Evolutionary conservation across 2,888 invertebrate species (phyloP), one percentile per base, ranked within the genome.

Genomic region (Cantharis flavilabris): DNA sequence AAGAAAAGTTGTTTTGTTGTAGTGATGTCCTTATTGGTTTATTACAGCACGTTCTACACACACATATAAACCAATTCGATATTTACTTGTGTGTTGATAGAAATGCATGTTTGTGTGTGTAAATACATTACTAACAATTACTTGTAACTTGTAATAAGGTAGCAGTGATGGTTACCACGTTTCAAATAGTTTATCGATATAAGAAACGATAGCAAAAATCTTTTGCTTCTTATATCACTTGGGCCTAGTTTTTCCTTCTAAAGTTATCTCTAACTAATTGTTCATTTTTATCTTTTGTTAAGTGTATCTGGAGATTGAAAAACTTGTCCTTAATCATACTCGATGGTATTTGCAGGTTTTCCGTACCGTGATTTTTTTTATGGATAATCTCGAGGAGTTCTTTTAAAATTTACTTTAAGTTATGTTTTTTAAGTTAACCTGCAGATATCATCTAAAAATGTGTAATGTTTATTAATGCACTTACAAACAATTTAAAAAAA

Each of bases 1-100:
- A 33, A 70, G 13, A 69, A 26, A 23, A 63, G 49, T 69, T 69
- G 69, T 72, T 77, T 62, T 62, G 65, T 74, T 72, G 69, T 75
- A 33, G 69, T 71, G 20, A 23, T 18, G n/a, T 49, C n/a, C n/a
- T 49, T 49, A 49, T 49, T 49, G 49, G 49, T 49, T 49, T 49
- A 2, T 49, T 49, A n/a, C 23, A 23, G 65, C 65, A 67, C 65
- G 65, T 67, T 49, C 49, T 49, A 49, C 49, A 49, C 49, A 49
- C 49, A 49, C 49, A 49, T 2, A 33, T 5, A 49, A 49, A 49
- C 49, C 49, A 49, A 49, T 49, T 49, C 2, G 49, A 49, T 49
- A 49, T 49, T 49, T 49, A 49, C 49, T 49, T 49, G 49, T 49
- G 49, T 49, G 49, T 49, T 49, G 49, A n/a, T 49, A 49, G 49